These are phyloP conservation scores for Scaptodrosophila lebanonensis DNA, from an alignment of 1,140 invertebrate species.

Conservation along the genomic window DNA sequence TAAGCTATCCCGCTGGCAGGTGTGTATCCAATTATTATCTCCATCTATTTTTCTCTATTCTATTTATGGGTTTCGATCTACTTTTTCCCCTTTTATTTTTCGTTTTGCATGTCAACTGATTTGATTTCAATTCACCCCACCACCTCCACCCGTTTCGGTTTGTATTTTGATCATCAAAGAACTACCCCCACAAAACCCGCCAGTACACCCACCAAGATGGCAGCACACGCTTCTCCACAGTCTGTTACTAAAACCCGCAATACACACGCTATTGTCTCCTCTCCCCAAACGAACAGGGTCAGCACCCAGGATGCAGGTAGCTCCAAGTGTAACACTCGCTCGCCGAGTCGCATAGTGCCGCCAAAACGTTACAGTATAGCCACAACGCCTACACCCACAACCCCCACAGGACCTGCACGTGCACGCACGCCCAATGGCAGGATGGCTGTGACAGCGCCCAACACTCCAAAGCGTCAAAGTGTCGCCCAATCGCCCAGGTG, in stretches of 20 bases:
- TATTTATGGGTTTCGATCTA: conserved; percentile 15
- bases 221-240: conserved; percentile 39
- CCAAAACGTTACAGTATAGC: conserved; percentile 73
- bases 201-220: conserved; percentile 15
- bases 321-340: conserved; percentile 54
- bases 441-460: conserved; percentile 55
- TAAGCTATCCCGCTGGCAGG: conserved; percentile 80
- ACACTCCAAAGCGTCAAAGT: conserved; percentile 62
- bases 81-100: conserved; percentile 22
- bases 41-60: conserved; percentile 35
- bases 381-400: conserved; percentile 30
- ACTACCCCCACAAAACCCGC: conserved; percentile 38
- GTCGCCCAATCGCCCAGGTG: conserved; percentile 63
- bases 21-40: conserved; percentile 51
- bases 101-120: conserved; percentile 47
- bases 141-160: conserved; percentile 9
- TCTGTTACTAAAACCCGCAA: conserved; percentile 54
- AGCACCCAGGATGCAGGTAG: conserved; percentile 49
- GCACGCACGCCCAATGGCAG: conserved; percentile 66
- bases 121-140: conserved; percentile 1
- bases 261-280: conserved; percentile 51
- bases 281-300: conserved; percentile 63
- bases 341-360: conserved; percentile 72
- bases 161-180: conserved; percentile 22
- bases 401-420: conserved; percentile 25